Evolutionary conservation across 2,888 invertebrate species (phyloP), one percentile per base, ranked within the genome.

Genomic region (Dasypolia templi): DNA sequence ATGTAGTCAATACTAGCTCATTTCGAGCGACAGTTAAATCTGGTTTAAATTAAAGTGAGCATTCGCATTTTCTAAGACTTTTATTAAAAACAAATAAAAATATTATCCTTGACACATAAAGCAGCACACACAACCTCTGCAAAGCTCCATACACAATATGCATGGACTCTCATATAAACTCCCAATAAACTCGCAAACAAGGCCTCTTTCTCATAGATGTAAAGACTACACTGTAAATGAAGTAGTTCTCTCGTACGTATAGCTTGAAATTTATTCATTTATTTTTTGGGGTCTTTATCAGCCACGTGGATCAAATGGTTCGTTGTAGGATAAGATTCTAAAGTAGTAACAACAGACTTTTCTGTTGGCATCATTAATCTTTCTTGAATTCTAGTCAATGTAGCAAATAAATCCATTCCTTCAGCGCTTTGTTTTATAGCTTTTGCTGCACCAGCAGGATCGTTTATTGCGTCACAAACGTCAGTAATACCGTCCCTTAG

Each of bases 171-270:
- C n/a, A n/a, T n/a, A n/a, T n/a, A n/a, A n/a, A n/a, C n/a, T n/a
- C n/a, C n/a, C 88, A 86, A 71, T 92, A 93, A n/a, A 93, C 46
- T 14, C 73, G 77, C 19, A 92, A 70, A 81, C 77, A 91, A 1
- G 91, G 93, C 51, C 79, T 89, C 64, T 85, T 92, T 73, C 92
- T 88, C 55, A 93, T 77, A 22, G 92, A 88, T 90, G 66, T 87
- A 93, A 26, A 88, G 69, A 79, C 88, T 93, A 53, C 92, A 92
- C 42, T 85, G 68, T 59, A 88, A 91, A n/a, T 90, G 87, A 6
- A 71, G 0, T 6, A 81, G 85, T 44, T 85, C 86, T 44, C 74
- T 66, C 0, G 0, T 3, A 14, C 53, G 59, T 70, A 42, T 82
- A 22, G 9, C 0, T 69, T 64, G 76, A 63, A 73, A 59, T 42